phyloP scores from a whole-genome alignment of 1,140 invertebrate species.

The Archegozetes longisetosus region DNA sequence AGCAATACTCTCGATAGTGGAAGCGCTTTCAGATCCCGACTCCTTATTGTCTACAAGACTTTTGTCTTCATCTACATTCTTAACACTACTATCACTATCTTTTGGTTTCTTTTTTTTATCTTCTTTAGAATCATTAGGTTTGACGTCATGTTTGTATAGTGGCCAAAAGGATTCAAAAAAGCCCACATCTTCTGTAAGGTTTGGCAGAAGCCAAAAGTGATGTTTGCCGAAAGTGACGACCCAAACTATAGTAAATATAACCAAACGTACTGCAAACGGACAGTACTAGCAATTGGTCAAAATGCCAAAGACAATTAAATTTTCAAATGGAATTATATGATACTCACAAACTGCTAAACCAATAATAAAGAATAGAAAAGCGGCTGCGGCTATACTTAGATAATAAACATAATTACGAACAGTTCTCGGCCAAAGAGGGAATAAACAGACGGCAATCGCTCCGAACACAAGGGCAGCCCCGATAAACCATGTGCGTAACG shows the following conservation, averaged over 20 bases:
- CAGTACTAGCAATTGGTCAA: conserved; percentile 15
- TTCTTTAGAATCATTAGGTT: conserved; percentile 34
- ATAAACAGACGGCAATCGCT: conserved; percentile 87
- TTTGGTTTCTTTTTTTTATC: conserved; percentile 18
- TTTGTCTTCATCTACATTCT: conserved; percentile 36
- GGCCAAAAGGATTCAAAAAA: conserved; percentile 98
- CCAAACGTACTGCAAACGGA: conserved; percentile 52
- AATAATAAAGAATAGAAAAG: conserved; percentile 83
- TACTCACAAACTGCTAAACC: conserved; percentile 53
- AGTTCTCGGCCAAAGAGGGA: conserved; percentile 88
- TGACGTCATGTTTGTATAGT: conserved; percentile 75
- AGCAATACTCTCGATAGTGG: not conserved
- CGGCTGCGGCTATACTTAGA: conserved; percentile 78
- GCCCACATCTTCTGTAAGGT: conserved; percentile 94
- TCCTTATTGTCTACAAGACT: conserved; percentile 17
- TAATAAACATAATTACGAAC: conserved; percentile 94
- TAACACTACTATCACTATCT: conserved; percentile 31
- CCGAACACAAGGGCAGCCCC: conserved; percentile 79
- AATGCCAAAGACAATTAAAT: conserved; percentile 13
- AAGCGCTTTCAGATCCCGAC: conserved; percentile 28
- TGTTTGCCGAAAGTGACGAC: conserved; percentile 68
- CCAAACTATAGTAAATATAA: conserved; percentile 87
- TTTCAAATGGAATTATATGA: not conserved
- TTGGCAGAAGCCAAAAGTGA: conserved; percentile 92
- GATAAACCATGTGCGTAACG: conserved; percentile 88